A percentile compares a stretch with the other conserved stretches of the same genome.
Conservation (phyloP, 2,888 invertebrate genomes). For the Mythimna vitellina region DNA sequence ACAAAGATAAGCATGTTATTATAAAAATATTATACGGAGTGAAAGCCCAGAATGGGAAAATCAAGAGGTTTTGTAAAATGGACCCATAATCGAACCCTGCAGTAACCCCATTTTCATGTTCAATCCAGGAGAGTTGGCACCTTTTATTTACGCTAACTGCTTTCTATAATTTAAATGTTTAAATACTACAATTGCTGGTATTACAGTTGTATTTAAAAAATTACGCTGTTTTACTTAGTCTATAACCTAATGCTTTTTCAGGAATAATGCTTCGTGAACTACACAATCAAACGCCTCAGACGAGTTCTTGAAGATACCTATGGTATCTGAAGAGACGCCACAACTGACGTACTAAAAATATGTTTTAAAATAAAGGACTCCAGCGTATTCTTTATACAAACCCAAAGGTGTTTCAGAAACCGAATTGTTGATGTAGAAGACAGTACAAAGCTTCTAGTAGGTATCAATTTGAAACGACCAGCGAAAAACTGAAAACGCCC, state of each 20-base stretch:
- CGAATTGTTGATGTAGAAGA: not conserved
- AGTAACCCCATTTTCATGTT: not conserved
- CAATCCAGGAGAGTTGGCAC: not conserved
- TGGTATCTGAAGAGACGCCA: not conserved
- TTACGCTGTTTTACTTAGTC: not conserved
- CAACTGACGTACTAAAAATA: not conserved
- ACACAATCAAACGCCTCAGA: not conserved
- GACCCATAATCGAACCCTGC: not conserved
- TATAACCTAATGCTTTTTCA: not conserved
- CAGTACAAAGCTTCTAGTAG: too few relatives aligned
- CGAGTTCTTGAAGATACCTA: not conserved
- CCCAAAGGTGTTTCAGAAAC: not conserved
- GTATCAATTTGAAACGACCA: not conserved
- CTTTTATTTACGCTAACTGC: not conserved
- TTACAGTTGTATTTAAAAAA: too few relatives aligned
- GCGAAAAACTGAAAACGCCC: not conserved
- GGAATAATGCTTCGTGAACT: not conserved
- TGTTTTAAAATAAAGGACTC: not conserved
- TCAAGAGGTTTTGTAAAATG: not conserved
- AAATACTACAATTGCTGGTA: too few relatives aligned
- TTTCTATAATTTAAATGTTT: not conserved
- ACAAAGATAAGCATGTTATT: conserved; percentile 47
- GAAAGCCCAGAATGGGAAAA: conserved; percentile 19
- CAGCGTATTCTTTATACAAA: not conserved
- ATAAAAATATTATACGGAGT: conserved; percentile 33